Evolutionary conservation across 2,888 invertebrate genomes (phyloP).

Genomic region (Iselma pallidipennis): DNA sequence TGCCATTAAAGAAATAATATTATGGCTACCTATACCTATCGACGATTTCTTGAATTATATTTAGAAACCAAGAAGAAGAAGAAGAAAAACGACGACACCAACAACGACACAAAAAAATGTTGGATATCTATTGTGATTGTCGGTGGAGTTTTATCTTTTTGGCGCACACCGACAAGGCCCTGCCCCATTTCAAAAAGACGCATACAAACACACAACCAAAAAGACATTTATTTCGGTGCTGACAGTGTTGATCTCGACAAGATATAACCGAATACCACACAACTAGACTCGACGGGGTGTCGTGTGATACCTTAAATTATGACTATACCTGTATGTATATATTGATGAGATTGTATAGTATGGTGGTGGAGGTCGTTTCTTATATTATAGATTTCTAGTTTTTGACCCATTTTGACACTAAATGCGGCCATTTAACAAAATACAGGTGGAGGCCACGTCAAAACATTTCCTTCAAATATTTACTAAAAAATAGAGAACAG

Average conservation of each 20-base stretch:
- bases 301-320: conserved; percentile 43
- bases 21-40: not conserved
- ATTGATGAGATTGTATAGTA: not conserved
- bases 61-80: not conserved
- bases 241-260: conserved; percentile 52
- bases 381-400: conserved; percentile 12
- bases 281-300: conserved; percentile 50
- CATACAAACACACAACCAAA: conserved; percentile 39
- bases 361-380: conserved; percentile 31
- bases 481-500: not conserved
- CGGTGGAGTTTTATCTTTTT: conserved; percentile 20
- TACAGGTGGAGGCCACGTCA: conserved; percentile 54
- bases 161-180: conserved; percentile 45
- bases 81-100: too few relatives aligned
- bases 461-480: conserved; percentile 46
- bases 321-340: conserved; percentile 17
- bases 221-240: conserved; percentile 55
- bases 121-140: not conserved
- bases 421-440: conserved; percentile 54
- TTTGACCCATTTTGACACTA: conserved; percentile 51
- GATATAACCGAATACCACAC: conserved; percentile 52
- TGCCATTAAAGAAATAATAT: conserved; percentile 20
- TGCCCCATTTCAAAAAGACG: conserved; percentile 11
- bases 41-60: not conserved
- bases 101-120: not conserved